Evolutionary conservation across 2,888 invertebrate genomes (phyloP), one percentile per base, ranked within the genome.

Genomic region (Pseudeuparius sepicola): DNA sequence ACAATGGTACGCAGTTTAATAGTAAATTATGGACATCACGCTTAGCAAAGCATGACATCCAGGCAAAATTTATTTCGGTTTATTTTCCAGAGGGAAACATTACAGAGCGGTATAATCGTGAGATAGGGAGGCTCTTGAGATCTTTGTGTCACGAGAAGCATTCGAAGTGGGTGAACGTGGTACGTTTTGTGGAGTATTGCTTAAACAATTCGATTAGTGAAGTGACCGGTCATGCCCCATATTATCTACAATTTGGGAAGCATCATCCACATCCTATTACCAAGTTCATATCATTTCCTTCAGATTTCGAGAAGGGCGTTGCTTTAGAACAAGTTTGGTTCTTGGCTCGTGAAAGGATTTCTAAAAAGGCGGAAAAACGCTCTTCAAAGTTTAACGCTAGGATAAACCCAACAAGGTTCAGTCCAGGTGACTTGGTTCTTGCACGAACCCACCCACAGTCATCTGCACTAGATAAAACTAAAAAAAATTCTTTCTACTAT

Each of bases 1-100:
- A 46, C 24, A 50, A 50, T 35, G 47, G 45, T 9, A 36, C 48
- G 1, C 46, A 48, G 12, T 41, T 49, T 15, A 11, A 9, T 4
- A 14, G 30, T 2, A 4, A n/a, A 3, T n/a, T 24, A 11, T 27
- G 30, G 31, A 30, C 13, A 4, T 5, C 13, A 4, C 4, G 4
- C 4, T 11, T 30, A 11, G 13, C 7, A n/a, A 3, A 15, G 4
- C 6, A 4, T 11, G 30, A 18, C 10, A 30, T 30, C 18, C 3
- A 1, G 4, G 4, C 18, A 3, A 30, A 31, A 12, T 9, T 20
- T 15, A 34, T 14, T 11, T 30, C 33, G 10, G 34, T 24, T 4
- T 33, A 37, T 24, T 37, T 33, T 16, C 37, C 36, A 9, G 17
- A 40, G 13, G 40, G 40, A 12, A 40, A 40, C 20, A 24, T 30